Conservation (phyloP, 2,113 vertebrate species). For the Halichoeres trimaculatus region DNA sequence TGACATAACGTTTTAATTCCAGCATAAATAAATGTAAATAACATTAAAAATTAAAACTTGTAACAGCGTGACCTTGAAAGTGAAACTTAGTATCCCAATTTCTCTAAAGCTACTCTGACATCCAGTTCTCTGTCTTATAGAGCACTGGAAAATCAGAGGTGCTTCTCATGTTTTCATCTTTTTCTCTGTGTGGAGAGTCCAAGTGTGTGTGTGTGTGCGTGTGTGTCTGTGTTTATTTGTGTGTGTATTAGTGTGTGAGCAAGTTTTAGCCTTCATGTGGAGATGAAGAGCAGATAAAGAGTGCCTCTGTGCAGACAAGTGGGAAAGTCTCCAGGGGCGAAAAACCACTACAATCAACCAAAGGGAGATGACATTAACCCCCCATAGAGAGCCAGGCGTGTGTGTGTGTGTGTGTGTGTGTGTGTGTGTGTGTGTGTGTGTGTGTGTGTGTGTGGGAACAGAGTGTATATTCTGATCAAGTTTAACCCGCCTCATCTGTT, state of each 20-base stretch:
- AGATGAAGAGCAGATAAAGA: conserved; percentile 53
- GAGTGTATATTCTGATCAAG: conserved; percentile 30
- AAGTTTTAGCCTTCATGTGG: conserved; percentile 22
- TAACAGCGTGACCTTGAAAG: not conserved
- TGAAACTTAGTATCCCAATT: too few species aligned
- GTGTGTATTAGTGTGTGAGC: not conserved
- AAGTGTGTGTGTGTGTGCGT: not conserved
- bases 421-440: conserved; percentile 14
- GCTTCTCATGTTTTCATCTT: not conserved
- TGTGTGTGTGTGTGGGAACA: not conserved
- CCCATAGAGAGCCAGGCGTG: conserved; percentile 50
- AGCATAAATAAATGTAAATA: not conserved
- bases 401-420: conserved; percentile 39
- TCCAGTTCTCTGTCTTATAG: not conserved
- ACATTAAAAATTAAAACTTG: not conserved
- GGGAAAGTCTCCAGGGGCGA: conserved; percentile 66
- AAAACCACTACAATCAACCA: conserved; percentile 69
- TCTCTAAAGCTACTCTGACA: too few species aligned
- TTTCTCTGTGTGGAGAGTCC: not conserved
- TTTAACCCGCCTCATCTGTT: conserved; percentile 43
- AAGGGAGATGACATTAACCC: conserved; percentile 72
- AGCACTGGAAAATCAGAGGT: not conserved
- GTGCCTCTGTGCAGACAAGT: conserved; percentile 49
- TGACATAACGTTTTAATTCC: too few species aligned
- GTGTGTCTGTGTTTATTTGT: conserved; percentile 4